Evolutionary conservation across 1,140 invertebrate genomes (phyloP), one percentile per base, ranked within the genome.

Genomic region (Tachypleus tridentatus): DNA sequence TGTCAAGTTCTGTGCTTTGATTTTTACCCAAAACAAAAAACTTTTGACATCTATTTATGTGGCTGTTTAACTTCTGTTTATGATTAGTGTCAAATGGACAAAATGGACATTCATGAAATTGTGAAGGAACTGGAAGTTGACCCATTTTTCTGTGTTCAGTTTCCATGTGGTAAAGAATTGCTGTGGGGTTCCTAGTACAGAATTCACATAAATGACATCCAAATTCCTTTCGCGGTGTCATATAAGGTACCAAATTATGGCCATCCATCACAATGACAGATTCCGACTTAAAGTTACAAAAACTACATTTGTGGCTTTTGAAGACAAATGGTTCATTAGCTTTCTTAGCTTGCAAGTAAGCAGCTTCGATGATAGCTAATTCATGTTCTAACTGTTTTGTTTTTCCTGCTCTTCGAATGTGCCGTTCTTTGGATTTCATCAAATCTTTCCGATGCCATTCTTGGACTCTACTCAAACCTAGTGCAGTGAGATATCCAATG

Each of bases 41-140:
- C 77, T 93, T 93, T 11, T 84, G 82, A 78, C 94, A 97, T 4
- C 90, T 86, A n/a, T 88, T 81, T 66, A 88, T 82, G 80, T 97
- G 94, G 11, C 91, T 81, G 0, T 86, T 90, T 61, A 96, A 77
- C 79, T 95, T 94, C n/a, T 88, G 87, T 77, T 95, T 96, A 64
- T 90, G 88, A 74, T 93, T 93, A 72, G 94, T 91, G 75, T 97
- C 93, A 73, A 94, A 97, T 3, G 90, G 87, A 81, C 94, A 97
- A 73, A 93, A 89, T 0, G 89, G 85, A 76, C 93, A 97, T 72
- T 95, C 90, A n/a, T 54, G n/a, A 77, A 93, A 93, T 0, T 88
- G 85, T 51, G 88, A 85, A 6, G 91, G 89, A 63, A 88, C 82
- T 70, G 94, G 90, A 54, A 96, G 77, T 66, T 87, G 83, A 8